A percentile compares a stretch with the other conserved stretches of the same genome.
phyloP scores from a whole-genome alignment of 2,888 invertebrate species.

The Frankliniella intonsa region DNA sequence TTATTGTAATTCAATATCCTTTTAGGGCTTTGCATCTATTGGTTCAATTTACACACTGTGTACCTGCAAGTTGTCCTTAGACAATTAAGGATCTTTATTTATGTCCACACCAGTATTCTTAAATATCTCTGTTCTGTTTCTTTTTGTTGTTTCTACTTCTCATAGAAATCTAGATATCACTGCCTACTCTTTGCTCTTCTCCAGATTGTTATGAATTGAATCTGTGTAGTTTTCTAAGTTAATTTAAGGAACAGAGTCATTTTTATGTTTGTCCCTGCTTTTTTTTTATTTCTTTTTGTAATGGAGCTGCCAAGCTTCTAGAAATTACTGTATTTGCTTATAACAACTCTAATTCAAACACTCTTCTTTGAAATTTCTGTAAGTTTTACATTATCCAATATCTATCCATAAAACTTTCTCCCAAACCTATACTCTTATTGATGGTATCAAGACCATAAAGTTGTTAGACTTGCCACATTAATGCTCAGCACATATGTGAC shows the following conservation, averaged over 20 bases:
- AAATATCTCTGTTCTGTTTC: not conserved
- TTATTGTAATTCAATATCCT: no score
- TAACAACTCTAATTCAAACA: no score
- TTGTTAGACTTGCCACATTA: not conserved
- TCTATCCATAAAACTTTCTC: no score
- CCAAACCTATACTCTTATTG: no score
- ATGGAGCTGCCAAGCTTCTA: no score
- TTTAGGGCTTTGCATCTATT: not conserved
- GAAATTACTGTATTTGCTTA: no score
- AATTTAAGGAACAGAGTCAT: not conserved
- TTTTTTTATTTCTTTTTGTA: not conserved
- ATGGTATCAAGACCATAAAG: not conserved
- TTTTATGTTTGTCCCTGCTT: not conserved
- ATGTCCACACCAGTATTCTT: conserved; percentile 4
- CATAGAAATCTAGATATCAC: not conserved
- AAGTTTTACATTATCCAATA: no score
- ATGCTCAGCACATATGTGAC: not conserved
- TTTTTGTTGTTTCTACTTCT: not conserved
- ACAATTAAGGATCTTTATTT: not conserved
- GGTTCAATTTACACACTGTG: not conserved
- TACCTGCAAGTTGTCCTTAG: conserved; percentile 5
- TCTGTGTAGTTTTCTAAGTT: no score
- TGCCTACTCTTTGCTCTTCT: not conserved
- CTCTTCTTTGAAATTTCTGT: no score
- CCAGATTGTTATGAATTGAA: not conserved